Evolutionary conservation across 2,888 invertebrate genomes (phyloP), one percentile per base, ranked within the genome.

Genomic region (Ischnus inquisitorius): DNA sequence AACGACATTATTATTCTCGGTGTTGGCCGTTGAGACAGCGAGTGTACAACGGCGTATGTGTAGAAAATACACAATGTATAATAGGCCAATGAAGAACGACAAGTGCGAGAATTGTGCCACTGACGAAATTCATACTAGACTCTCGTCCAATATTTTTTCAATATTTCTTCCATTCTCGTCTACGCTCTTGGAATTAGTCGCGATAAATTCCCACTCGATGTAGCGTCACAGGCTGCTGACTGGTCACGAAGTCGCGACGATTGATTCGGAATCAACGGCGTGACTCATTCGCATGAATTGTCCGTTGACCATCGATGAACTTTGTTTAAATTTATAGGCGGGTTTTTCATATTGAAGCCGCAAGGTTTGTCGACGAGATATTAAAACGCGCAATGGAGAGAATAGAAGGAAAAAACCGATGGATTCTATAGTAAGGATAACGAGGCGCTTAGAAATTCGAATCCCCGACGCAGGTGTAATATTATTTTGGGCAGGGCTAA

Each of bases 391-490:
- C 14, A 6, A 46, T 8, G 22, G 14, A 68, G 43, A 62, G 28
- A n/a, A n/a, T n/a, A n/a, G n/a, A n/a, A 48, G 39, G 22, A 25
- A 19, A 25, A 14, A 43, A 16, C 6, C 22, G 54, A 22, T 54
- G 54, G 19, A 54, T 54, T 54, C 22, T 12, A 22, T 54, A 54
- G 54, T 34, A 72, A 46, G 60, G 46, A 79, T 68, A 79, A 83
- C 72, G 71, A 39, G 62, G 48, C 67, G 69, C 39, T 72, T 76
- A 77, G 83, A 87, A 85, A 87, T 85, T 79, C 76, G 82, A 84
- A 79, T 65, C 22, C 25, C 51, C 74, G 60, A 46, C 46, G 85
- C 85, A 85, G 85, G 86, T 86, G 86, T 87, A 85, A 87, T 87
- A 68, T 87, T 85, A 82, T 86, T 84, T 16, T 43, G 54, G 54